These are phyloP conservation scores for Limnephilus auricula DNA, from an alignment of 2,888 invertebrate genomes.

Conservation along the genomic window DNA sequence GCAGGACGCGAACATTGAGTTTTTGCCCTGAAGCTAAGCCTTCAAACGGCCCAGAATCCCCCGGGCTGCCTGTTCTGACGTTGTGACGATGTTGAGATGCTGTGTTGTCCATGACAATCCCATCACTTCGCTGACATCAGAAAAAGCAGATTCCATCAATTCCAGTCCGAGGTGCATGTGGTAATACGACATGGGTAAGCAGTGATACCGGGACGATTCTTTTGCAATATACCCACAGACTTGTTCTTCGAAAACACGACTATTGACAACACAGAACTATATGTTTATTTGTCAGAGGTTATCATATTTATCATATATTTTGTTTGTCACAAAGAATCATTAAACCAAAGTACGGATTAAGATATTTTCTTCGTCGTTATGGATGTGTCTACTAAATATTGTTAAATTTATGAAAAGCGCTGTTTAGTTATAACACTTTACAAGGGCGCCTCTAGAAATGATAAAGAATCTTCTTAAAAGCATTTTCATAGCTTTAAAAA, in stretches of 20 bases:
- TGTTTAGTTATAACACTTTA: too few relatives aligned
- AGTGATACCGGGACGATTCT: neutral
- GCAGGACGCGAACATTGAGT: neutral
- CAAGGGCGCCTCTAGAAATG: too few relatives aligned
- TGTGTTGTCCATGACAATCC: neutral
- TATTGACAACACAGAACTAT: constrained; percentile 12
- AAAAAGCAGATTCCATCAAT: constrained; percentile 42
- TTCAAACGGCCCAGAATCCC: neutral
- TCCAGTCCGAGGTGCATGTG: neutral
- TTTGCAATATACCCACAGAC: constrained; percentile 12
- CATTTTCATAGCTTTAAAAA: too few relatives aligned
- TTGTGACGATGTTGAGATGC: neutral
- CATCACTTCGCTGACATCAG: constrained; percentile 18
- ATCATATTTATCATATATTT: neutral
- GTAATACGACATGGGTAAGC: neutral
- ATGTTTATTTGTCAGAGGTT: neutral
- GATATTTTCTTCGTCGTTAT: too few relatives aligned
- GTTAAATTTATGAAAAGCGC: too few relatives aligned
- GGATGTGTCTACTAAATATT: too few relatives aligned
- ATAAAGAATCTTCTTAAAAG: too few relatives aligned
- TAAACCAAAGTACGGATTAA: too few relatives aligned
- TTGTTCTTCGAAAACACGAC: neutral
- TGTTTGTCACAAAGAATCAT: too few relatives aligned
- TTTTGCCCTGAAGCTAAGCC: neutral
- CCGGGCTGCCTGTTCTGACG: neutral